These are phyloP conservation scores for Asarcornis scutulata DNA, from an alignment of 2,113 vertebrate genomes.

Conservation along the genomic window DNA sequence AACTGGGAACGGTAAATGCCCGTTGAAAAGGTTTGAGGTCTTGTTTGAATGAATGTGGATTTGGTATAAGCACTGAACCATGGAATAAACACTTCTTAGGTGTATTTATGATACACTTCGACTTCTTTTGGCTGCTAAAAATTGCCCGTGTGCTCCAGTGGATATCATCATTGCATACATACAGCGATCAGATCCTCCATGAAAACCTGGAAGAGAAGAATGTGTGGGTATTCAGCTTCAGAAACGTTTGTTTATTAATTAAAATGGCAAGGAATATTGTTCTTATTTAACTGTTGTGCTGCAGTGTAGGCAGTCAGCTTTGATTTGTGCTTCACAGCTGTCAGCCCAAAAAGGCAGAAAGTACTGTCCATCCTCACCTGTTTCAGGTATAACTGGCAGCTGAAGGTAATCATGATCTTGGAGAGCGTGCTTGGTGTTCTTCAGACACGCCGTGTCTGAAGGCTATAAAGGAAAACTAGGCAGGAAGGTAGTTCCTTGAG, in stretches of 20 bases:
- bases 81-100: not conserved
- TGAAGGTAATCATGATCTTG: not conserved
- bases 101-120: not conserved
- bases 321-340: not conserved
- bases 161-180: not conserved
- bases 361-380: not conserved
- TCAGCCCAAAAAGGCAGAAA: not conserved
- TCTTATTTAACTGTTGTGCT: not conserved
- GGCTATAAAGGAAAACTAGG: too few relatives aligned
- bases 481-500: too few relatives aligned
- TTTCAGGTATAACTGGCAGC: not conserved
- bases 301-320: not conserved
- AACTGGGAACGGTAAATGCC: not conserved
- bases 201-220: not conserved
- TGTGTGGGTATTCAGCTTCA: not conserved
- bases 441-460: not conserved
- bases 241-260: not conserved
- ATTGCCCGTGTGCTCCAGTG: not conserved
- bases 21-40: not conserved
- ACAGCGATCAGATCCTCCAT: not conserved
- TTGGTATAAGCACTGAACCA: not conserved
- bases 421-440: not conserved
- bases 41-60: not conserved
- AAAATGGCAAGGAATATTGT: not conserved
- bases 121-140: not conserved